phyloP scores from a whole-genome alignment of 2,888 invertebrate genomes.

The Rotaria sp. region DNA sequence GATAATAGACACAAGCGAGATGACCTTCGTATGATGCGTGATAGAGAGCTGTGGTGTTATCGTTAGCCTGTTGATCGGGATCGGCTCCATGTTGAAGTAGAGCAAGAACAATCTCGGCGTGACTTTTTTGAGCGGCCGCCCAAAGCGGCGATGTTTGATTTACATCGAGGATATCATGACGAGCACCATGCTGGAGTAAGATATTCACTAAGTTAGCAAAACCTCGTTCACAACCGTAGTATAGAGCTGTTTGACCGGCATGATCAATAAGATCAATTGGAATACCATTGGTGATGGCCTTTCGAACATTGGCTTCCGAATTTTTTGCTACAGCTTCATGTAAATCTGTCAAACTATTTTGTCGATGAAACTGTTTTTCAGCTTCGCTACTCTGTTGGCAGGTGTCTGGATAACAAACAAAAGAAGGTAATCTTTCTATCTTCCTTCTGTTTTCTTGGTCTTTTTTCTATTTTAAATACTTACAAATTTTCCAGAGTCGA shows the following conservation, averaged over 20 bases:
- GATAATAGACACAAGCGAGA: neutral
- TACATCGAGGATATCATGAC: neutral
- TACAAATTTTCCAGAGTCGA: too few species aligned
- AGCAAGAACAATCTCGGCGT: slow-evolving; percentile 42
- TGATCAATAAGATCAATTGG: neutral
- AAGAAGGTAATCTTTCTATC: too few species aligned
- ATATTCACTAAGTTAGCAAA: too few species aligned
- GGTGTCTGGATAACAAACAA: too few species aligned
- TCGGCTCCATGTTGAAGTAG: slow-evolving; percentile 42
- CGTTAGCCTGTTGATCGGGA: slow-evolving; percentile 41
- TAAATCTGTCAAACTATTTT: neutral
- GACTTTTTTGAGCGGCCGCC: slow-evolving; percentile 44
- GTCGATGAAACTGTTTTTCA: neutral
- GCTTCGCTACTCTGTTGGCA: too few species aligned
- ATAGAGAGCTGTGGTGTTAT: slow-evolving; percentile 43
- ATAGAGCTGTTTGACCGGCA: neutral
- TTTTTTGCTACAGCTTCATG: neutral
- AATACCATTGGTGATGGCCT: neutral
- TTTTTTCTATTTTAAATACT: too few species aligned
- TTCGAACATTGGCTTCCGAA: neutral
- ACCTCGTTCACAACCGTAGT: neutral
- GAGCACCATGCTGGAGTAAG: neutral
- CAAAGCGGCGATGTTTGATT: slow-evolving; percentile 44
- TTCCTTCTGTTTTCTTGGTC: too few species aligned
- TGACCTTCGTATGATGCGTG: slow-evolving; percentile 43